These are phyloP conservation scores for Catamblyrhynchus diadema DNA, from an alignment of 2,797 vertebrate genomes.

Conservation along the genomic window DNA sequence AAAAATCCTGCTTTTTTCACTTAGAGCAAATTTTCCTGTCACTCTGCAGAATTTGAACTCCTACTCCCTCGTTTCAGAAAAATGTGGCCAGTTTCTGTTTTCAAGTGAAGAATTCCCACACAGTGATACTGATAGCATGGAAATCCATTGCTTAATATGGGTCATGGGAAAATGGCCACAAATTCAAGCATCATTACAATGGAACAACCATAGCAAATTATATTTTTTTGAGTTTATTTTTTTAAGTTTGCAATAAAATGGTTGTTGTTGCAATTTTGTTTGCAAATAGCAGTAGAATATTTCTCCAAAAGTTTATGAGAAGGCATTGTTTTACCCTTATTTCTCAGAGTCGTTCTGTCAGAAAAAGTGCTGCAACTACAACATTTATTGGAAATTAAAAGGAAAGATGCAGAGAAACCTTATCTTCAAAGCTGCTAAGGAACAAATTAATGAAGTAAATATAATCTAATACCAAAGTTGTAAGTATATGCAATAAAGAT, in stretches of 20 bases:
- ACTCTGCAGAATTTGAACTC: conserved; percentile 52
- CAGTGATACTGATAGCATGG: neutral
- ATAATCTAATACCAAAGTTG: conserved; percentile 45
- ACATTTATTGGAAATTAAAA: neutral
- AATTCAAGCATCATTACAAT: neutral
- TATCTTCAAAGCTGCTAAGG: neutral
- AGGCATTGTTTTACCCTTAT: neutral
- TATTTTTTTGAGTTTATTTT: neutral
- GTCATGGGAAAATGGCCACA: conserved; percentile 24
- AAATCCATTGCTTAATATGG: conserved; percentile 2
- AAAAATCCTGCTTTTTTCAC: neutral
- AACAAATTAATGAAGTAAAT: conserved; percentile 36
- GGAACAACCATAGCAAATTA: neutral
- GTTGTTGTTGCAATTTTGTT: neutral
- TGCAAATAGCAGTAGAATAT: neutral
- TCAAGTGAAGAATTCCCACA: conserved; percentile 50
- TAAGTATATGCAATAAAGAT: conserved; percentile 22
- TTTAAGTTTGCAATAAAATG: neutral
- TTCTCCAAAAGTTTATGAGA: neutral
- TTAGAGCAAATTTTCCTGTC: conserved; percentile 54
- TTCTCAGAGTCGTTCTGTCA: neutral
- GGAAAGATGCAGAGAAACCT: neutral
- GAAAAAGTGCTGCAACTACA: neutral
- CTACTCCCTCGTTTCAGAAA: conserved; percentile 33
- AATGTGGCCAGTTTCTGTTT: conserved; percentile 32